Conservation (phyloP, 2,113 vertebrate genomes). For the Equus przewalskii region DNA sequence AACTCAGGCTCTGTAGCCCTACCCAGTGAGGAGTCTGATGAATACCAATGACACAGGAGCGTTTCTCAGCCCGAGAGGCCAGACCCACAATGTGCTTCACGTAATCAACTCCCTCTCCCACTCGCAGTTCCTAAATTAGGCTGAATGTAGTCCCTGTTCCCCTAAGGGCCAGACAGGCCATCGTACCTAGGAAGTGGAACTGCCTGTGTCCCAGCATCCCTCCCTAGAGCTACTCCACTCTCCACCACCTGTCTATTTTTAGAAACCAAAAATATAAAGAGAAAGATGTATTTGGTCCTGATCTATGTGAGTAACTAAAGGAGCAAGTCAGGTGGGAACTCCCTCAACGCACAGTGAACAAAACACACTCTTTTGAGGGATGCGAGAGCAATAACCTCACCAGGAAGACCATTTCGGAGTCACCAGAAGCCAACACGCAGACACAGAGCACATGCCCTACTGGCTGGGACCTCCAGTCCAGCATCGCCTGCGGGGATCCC, state of each 20-base stretch:
- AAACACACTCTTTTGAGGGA: neutral
- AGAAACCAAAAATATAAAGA: conserved; percentile 76
- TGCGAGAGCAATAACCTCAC: neutral
- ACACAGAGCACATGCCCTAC: neutral
- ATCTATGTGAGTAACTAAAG: conserved; percentile 57
- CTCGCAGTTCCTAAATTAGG: conserved; percentile 57
- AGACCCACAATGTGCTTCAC: neutral
- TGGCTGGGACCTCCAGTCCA: conserved; percentile 5
- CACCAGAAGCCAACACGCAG: neutral
- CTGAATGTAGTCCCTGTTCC: conserved; percentile 37
- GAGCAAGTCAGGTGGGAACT: conserved; percentile 66
- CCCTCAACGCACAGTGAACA: neutral
- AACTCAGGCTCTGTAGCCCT: conserved; percentile 50
- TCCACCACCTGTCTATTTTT: conserved; percentile 72
- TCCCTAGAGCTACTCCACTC: conserved; percentile 61
- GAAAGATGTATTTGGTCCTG: conserved; percentile 58
- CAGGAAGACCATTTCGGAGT: neutral
- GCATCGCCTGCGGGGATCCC: conserved; percentile 14
- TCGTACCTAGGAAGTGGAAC: conserved; percentile 10
- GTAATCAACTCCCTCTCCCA: neutral
- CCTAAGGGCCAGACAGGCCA: conserved; percentile 34
- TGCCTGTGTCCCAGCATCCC: conserved; percentile 60
- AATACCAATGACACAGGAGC: neutral
- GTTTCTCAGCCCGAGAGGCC: neutral
- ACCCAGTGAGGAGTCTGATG: neutral